Percentiles rank a stretch among this genome's conserved stretches.
Evolutionary conservation across 2,797 vertebrate species (phyloP).

Genomic region (Melanogrammus aeglefinus): DNA sequence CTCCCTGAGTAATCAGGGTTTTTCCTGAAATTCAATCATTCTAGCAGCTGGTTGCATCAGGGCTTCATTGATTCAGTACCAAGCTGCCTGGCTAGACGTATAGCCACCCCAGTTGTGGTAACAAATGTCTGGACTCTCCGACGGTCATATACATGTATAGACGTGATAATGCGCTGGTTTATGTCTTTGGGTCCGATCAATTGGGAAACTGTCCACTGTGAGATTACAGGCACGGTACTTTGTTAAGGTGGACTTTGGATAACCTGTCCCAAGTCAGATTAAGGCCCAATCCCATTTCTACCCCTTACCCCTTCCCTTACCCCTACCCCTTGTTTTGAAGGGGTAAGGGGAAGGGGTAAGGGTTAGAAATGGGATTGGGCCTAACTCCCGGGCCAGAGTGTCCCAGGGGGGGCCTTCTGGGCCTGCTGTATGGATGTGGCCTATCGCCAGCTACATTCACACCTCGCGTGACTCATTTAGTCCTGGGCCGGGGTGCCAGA

Average conservation of each 20-base stretch:
- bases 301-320: too few relatives aligned
- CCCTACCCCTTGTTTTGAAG: too few relatives aligned
- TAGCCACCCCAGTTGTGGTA: not conserved
- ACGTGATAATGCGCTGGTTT: not conserved
- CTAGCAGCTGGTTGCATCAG: not conserved
- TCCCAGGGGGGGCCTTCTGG: not conserved
- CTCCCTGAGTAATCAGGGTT: not conserved
- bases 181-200: not conserved
- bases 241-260: not conserved
- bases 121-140: not conserved
- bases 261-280: not conserved
- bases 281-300: too few relatives aligned
- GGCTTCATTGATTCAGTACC: not conserved
- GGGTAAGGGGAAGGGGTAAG: too few relatives aligned
- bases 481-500: slow-evolving; percentile 9
- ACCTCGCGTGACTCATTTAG: slow-evolving; percentile 7
- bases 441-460: not conserved
- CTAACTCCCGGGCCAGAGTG: not conserved
- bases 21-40: not conserved
- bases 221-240: not conserved
- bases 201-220: not conserved
- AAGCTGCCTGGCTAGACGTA: not conserved
- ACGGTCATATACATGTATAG: not conserved
- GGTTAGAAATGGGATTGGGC: too few relatives aligned
- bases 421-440: not conserved